Conservation (phyloP, 2,888 invertebrate species). For the Temnothorax ravouxi region DNA sequence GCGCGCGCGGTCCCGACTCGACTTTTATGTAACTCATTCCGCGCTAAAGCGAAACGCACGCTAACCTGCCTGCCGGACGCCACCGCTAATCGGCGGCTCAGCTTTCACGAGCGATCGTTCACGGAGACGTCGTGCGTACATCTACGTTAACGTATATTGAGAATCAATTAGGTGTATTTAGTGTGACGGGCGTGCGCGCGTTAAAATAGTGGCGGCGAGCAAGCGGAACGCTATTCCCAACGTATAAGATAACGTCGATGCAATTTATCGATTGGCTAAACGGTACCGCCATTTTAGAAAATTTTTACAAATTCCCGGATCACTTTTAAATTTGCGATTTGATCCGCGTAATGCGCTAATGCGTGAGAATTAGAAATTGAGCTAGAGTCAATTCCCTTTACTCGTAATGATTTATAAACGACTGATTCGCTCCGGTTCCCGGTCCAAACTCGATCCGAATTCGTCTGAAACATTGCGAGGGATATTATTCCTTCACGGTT, state of each 20-base stretch:
- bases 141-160: neutral
- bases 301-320: neutral
- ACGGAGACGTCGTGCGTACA: neutral
- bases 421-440: neutral
- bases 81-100: conserved; percentile 32
- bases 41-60: conserved; percentile 57
- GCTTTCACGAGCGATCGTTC: conserved; percentile 41
- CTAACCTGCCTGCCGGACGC: conserved; percentile 43
- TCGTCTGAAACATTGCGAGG: neutral
- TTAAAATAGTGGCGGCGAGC: neutral
- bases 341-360: neutral
- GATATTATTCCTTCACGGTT: neutral
- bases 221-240: neutral
- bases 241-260: conserved; percentile 21
- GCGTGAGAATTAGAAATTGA: neutral
- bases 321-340: neutral
- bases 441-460: neutral
- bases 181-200: neutral
- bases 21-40: conserved; percentile 80
- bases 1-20: conserved; percentile 69
- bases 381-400: neutral
- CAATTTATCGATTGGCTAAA: neutral
- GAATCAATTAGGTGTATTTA: conserved; percentile 17
- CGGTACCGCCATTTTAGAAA: neutral
- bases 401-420: neutral